Percentiles rank a stretch among this genome's conserved stretches.
These are phyloP conservation scores for Eidolon dupreanum DNA, from an alignment of 2,797 vertebrate species.

Conservation along the genomic window DNA sequence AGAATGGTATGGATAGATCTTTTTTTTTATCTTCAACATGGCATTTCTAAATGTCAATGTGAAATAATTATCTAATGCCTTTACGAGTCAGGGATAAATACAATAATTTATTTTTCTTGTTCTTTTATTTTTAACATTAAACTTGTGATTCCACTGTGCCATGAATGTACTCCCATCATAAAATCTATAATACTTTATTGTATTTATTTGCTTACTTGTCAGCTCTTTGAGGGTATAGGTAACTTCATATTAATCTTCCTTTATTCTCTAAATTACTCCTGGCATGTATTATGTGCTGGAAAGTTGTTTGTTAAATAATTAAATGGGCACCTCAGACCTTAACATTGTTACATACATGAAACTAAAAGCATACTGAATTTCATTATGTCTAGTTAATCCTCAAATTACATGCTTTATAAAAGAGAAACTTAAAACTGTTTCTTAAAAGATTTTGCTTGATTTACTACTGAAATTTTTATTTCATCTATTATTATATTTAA, in stretches of 20 bases:
- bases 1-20: not conserved
- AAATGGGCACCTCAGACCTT: not conserved
- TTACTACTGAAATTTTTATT: not conserved
- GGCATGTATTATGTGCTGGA: not conserved
- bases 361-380: not conserved
- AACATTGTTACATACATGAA: not conserved
- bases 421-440: not conserved
- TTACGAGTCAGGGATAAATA: not conserved
- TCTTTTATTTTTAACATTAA: not conserved
- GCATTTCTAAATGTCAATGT: not conserved
- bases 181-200: not conserved
- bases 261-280: not conserved
- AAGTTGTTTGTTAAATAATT: not conserved
- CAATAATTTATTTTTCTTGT: not conserved
- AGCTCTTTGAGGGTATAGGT: not conserved
- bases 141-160: not conserved
- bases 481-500: not conserved
- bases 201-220: not conserved
- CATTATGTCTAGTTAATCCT: not conserved
- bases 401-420: not conserved
- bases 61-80: not conserved
- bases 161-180: not conserved
- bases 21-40: not conserved
- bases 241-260: not conserved
- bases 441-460: not conserved